Conservation (phyloP, 2,888 invertebrate species). For the Spodoptera littoralis region DNA sequence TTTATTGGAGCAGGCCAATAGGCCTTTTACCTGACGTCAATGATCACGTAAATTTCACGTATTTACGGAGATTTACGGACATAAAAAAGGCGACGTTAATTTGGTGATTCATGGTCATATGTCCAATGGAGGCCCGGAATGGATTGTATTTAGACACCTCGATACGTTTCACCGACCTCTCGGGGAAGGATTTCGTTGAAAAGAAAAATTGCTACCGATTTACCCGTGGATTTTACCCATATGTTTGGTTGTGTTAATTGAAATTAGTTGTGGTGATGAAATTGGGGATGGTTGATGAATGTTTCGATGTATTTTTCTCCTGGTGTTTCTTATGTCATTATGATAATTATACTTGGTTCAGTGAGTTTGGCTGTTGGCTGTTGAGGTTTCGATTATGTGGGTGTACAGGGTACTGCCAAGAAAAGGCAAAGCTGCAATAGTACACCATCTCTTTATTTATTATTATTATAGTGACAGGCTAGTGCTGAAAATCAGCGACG, state of each 20-base stretch:
- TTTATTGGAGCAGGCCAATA: conserved; percentile 24
- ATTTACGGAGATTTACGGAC: conserved; percentile 43
- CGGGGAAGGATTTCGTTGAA: conserved; percentile 6
- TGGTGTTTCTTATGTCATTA: neutral
- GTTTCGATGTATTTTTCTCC: conserved; percentile 1
- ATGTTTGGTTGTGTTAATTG: conserved; percentile 21
- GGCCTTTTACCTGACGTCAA: conserved; percentile 19
- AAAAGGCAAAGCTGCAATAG: no score
- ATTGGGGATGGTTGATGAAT: no score
- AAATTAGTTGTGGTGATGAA: conserved; percentile 15
- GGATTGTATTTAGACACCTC: conserved; percentile 36
- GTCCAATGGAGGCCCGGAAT: conserved; percentile 31
- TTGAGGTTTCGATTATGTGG: no score
- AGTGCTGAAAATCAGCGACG: no score
- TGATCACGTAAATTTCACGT: conserved; percentile 37
- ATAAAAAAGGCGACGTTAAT: conserved; percentile 42
- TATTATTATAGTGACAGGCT: no score
- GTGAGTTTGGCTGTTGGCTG: no score
- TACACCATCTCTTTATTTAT: no score
- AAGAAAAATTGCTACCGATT: conserved; percentile 44
- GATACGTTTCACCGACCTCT: conserved; percentile 13
- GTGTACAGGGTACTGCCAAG: no score
- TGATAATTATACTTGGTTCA: neutral
- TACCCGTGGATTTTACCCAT: neutral
- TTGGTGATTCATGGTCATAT: conserved; percentile 32